A percentile compares a stretch with the other conserved stretches of the same genome.
These are phyloP conservation scores for Agriopis marginaria DNA, from an alignment of 2,888 invertebrate genomes.

Conservation along the genomic window DNA sequence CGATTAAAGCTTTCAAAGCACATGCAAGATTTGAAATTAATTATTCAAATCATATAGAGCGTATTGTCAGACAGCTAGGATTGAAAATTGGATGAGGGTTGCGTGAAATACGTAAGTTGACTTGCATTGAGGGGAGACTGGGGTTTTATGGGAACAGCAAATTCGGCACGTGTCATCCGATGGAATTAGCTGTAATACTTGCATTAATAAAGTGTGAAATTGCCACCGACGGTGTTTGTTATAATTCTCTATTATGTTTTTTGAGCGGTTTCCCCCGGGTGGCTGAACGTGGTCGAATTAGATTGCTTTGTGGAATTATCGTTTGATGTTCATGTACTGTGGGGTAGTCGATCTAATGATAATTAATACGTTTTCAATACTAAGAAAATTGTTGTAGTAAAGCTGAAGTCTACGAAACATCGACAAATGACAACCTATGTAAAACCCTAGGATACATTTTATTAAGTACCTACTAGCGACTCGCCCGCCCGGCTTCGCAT, in stretches of 20 bases:
- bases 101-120: conserved; percentile 3
- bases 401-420: not conserved
- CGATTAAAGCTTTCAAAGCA: conserved; percentile 45
- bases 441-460: no score
- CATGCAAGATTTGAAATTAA: conserved; percentile 20
- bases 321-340: conserved; percentile 39
- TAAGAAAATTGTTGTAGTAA: not conserved
- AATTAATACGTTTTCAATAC: conserved; percentile 6
- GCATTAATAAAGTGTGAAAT: conserved; percentile 87
- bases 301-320: conserved; percentile 62
- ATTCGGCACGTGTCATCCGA: conserved; percentile 84
- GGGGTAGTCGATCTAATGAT: conserved; percentile 19
- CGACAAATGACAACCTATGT: not conserved
- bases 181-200: conserved; percentile 85
- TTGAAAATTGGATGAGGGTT: conserved; percentile 56
- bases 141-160: conserved; percentile 82
- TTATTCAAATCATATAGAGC: conserved; percentile 40
- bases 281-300: conserved; percentile 49
- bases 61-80: conserved; percentile 52
- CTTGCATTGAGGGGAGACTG: conserved; percentile 58
- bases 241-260: conserved; percentile 81
- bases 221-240: conserved; percentile 82
- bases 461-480: no score
- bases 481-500: no score
- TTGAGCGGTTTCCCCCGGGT: conserved; percentile 58